A percentile compares a stretch with the other conserved stretches of the same genome.
phyloP scores from a whole-genome alignment of 2,888 invertebrate species.

The Caenorhabditis angaria region DNA sequence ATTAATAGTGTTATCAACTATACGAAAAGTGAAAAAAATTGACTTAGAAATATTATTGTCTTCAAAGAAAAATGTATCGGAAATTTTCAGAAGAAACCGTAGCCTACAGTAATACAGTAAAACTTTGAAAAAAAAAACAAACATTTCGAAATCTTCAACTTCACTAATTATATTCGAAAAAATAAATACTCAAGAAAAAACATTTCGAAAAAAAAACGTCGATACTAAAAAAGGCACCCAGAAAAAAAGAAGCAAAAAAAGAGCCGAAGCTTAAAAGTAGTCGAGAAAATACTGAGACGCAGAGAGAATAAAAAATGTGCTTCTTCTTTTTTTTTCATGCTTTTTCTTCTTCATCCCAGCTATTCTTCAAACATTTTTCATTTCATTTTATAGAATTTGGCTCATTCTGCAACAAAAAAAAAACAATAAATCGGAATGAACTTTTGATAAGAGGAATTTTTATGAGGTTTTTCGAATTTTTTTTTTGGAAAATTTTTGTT shows the following conservation, averaged over 20 bases:
- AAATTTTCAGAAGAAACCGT: no score
- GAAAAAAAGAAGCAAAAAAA: constrained; percentile 17
- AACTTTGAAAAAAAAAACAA: no score
- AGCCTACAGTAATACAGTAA: no score
- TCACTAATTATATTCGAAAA: constrained; percentile 3
- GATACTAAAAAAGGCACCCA: background rate
- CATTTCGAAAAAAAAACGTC: background rate
- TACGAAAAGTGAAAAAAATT: background rate
- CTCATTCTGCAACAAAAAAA: background rate
- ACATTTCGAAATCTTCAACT: no score
- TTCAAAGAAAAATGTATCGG: no score
- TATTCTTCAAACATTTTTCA: background rate
- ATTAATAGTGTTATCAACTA: no score
- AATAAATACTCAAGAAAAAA: background rate
- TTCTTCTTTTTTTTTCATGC: background rate
- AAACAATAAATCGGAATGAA: constrained; percentile 9
- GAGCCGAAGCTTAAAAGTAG: constrained; percentile 33
- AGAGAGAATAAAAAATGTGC: constrained; percentile 9
- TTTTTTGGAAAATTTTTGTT: constrained; percentile 2
- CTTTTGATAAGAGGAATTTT: constrained; percentile 6
- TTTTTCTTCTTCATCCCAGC: background rate
- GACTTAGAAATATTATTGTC: no score
- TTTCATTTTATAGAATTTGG: background rate
- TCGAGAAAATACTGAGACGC: constrained; percentile 9
- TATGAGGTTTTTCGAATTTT: background rate